Evolutionary conservation across 2,888 invertebrate species (phyloP).

Genomic region (Stenolophus ochropezus): DNA sequence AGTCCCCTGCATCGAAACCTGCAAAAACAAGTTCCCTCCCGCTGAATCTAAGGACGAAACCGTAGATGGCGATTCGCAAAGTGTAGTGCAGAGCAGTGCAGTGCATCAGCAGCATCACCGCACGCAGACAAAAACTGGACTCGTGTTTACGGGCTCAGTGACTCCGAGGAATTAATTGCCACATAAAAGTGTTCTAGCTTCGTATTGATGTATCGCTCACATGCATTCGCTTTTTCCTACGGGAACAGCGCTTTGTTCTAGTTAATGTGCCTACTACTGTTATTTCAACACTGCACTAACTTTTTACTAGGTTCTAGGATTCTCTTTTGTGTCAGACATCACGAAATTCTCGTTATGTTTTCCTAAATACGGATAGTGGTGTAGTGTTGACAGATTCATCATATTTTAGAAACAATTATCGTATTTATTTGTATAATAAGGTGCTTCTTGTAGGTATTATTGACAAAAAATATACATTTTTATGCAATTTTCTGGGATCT

Average conservation of each 20-base stretch:
- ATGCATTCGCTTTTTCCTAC: conserved; percentile 8
- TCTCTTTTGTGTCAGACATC: too few relatives aligned
- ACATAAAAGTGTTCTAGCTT: conserved; percentile 37
- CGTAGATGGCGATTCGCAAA: background rate
- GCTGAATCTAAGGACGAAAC: background rate
- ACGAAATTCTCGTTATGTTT: too few relatives aligned
- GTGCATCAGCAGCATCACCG: background rate
- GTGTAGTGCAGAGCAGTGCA: background rate
- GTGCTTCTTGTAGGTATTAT: too few relatives aligned
- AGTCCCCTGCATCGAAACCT: too few relatives aligned
- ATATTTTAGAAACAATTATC: too few relatives aligned
- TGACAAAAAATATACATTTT: too few relatives aligned
- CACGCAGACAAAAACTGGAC: conserved; percentile 16
- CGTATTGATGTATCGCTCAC: conserved; percentile 22
- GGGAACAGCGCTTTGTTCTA: background rate
- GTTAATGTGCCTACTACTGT: background rate
- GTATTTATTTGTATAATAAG: too few relatives aligned
- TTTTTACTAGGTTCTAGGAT: too few relatives aligned
- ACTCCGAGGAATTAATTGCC: conserved; percentile 38
- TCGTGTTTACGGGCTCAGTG: conserved; percentile 19
- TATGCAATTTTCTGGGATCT: too few relatives aligned
- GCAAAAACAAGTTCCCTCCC: too few relatives aligned
- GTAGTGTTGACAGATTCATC: too few relatives aligned
- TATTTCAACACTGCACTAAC: background rate
- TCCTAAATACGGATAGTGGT: too few relatives aligned